Percentiles rank a stretch among this genome's conserved stretches.
These are phyloP conservation scores for Agrochola litura DNA, from an alignment of 2,888 invertebrate species.

Conservation along the genomic window DNA sequence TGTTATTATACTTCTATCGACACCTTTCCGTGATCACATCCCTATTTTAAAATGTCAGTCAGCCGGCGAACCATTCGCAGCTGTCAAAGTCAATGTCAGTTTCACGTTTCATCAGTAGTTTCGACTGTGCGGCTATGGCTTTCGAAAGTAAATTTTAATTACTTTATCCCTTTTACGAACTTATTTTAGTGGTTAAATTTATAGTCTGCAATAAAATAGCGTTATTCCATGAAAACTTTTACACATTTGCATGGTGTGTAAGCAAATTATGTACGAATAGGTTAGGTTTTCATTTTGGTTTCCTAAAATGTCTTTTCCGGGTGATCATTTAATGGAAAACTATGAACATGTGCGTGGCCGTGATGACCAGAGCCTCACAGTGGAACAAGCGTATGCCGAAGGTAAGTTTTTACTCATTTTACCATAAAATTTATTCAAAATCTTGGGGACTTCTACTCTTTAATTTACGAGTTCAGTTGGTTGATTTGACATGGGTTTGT, in stretches of 20 bases:
- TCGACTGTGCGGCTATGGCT: conserved; percentile 7
- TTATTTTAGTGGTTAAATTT: background rate
- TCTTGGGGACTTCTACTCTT: background rate
- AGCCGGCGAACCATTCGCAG: background rate
- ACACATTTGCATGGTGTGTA: conserved; percentile 26
- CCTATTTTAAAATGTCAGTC: conserved; percentile 12
- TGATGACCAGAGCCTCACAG: conserved; percentile 68
- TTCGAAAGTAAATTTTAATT: conserved; percentile 28
- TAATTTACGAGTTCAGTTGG: background rate
- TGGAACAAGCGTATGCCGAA: conserved; percentile 80
- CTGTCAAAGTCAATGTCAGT: conserved; percentile 58
- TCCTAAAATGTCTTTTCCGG: conserved; percentile 81
- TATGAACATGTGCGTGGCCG: conserved; percentile 72
- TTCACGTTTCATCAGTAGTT: conserved; percentile 55
- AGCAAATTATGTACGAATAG: conserved; percentile 64
- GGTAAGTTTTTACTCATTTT: conserved; percentile 73
- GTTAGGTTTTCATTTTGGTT: conserved; percentile 75
- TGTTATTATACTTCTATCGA: background rate
- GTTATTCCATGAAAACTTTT: background rate
- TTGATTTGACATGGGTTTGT: conserved; percentile 7
- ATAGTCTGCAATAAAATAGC: background rate
- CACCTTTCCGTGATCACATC: background rate
- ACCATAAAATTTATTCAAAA: conserved; percentile 5
- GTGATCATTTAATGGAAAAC: conserved; percentile 74
- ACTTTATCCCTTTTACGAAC: background rate